These are phyloP conservation scores for Passer montanus DNA, from an alignment of 2,113 vertebrate genomes.

Conservation along the genomic window DNA sequence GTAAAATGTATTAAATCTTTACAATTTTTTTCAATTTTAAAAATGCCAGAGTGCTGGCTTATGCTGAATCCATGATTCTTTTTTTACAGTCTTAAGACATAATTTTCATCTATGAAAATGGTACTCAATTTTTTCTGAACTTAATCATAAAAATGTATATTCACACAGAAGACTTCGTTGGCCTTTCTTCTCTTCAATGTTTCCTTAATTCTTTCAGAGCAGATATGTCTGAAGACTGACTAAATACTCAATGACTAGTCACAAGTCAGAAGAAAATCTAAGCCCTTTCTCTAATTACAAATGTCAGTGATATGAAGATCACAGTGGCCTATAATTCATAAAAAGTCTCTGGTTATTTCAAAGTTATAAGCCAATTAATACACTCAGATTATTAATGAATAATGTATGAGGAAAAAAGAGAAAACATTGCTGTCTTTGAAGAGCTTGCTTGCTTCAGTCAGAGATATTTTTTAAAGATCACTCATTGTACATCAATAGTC, in stretches of 20 bases:
- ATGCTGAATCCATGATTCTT: not conserved
- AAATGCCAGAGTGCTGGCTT: not conserved
- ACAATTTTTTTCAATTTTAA: not conserved
- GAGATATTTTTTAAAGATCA: not conserved
- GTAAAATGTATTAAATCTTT: not conserved
- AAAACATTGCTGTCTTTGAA: not conserved
- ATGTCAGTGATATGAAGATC: not conserved
- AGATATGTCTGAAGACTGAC: not conserved
- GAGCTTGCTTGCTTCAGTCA: not conserved
- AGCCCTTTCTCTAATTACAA: not conserved
- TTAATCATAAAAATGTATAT: not conserved
- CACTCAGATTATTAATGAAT: constrained; percentile 5
- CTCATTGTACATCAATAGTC: not conserved
- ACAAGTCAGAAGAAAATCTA: not conserved
- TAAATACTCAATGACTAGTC: not conserved
- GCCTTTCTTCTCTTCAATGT: not conserved
- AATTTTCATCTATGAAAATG: not conserved
- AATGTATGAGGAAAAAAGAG: not conserved
- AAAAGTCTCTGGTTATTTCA: not conserved
- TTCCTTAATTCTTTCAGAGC: not conserved
- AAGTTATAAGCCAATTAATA: not conserved
- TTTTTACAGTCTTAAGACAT: not conserved
- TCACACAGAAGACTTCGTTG: not conserved
- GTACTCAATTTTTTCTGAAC: not conserved
- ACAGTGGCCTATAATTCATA: not conserved